A percentile compares a stretch with the other conserved stretches of the same genome.
Evolutionary conservation across 1,140 invertebrate species (phyloP).

Genomic region (Anadara kagoshimensis): DNA sequence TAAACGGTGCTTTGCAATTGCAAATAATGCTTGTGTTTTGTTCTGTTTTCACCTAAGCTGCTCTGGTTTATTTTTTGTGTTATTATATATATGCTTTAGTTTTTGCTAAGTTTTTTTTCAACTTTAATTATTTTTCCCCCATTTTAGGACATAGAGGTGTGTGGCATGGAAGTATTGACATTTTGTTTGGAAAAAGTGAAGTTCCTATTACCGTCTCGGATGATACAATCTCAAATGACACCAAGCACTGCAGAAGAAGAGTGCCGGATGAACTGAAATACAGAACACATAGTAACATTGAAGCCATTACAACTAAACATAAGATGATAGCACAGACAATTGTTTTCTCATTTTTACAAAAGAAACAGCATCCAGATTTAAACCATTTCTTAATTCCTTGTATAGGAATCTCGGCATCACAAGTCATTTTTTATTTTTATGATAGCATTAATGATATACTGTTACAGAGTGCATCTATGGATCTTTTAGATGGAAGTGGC

Average conservation of each 20-base stretch:
- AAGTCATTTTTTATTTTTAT: background rate
- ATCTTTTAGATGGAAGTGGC: no score
- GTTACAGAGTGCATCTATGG: background rate
- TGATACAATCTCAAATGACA: no score
- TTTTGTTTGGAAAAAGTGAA: background rate
- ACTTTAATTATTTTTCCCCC: background rate
- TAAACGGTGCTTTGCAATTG: no score
- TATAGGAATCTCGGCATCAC: slow-evolving; percentile 5
- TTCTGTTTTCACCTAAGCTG: no score
- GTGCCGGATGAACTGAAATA: background rate
- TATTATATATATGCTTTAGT: background rate
- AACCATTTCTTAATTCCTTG: background rate
- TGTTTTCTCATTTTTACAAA: slow-evolving; percentile 18
- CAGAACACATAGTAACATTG: background rate
- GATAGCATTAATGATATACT: background rate
- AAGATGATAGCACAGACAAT: background rate
- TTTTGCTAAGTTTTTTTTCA: background rate
- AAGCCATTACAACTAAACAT: background rate
- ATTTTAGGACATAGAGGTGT: background rate
- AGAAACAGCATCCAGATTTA: background rate
- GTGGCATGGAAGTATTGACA: background rate
- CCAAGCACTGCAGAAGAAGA: background rate
- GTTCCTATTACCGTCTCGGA: background rate
- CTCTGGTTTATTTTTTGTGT: no score
- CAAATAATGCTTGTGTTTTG: no score